Evolutionary conservation across 2,113 vertebrate genomes (phyloP).

Genomic region (Sterna hirundo): DNA sequence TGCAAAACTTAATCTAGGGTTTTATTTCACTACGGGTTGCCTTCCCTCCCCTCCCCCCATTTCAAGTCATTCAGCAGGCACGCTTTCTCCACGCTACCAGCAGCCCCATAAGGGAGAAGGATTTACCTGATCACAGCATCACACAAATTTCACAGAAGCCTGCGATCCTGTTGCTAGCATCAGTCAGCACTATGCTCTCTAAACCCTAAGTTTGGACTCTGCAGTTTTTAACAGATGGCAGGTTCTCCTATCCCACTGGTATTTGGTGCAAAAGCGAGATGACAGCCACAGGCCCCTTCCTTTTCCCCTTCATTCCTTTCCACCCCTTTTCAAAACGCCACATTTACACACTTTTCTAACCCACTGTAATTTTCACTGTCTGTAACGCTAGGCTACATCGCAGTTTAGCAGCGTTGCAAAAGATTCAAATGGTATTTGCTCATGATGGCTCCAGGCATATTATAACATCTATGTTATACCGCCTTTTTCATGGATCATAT

Average conservation of each 20-base stretch:
- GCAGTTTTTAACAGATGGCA: neutral
- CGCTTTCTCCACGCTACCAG: neutral
- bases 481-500: neutral
- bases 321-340: neutral
- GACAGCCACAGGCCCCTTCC: neutral
- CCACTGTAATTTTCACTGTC: neutral
- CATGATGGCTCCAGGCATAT: neutral
- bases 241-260: neutral
- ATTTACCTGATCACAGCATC: neutral
- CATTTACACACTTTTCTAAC: neutral
- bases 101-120: neutral
- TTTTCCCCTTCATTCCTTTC: neutral
- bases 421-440: neutral
- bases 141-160: neutral
- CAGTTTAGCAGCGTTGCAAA: neutral
- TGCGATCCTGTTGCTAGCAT: neutral
- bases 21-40: neutral
- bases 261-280: neutral
- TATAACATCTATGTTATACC: neutral
- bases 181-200: neutral
- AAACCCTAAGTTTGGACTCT: neutral
- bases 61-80: neutral
- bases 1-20: neutral
- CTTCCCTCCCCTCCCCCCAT: neutral
- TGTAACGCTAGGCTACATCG: neutral